Evolutionary conservation across 2,888 invertebrate species (phyloP).

Genomic region (Agrypnus murinus): DNA sequence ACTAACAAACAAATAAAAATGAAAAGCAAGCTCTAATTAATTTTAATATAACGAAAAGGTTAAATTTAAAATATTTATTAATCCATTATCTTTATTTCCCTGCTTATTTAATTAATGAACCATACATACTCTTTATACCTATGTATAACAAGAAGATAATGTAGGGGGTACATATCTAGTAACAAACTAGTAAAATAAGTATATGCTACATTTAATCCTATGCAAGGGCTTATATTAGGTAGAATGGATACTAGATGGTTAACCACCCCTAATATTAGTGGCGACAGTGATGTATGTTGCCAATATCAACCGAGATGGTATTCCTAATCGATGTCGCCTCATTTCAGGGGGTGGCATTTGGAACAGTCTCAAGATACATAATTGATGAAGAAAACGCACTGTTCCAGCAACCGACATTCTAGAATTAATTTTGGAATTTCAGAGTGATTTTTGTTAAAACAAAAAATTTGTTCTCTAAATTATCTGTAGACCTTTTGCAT

Average conservation of each 20-base stretch:
- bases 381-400: constrained; percentile 49
- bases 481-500: too few relatives aligned
- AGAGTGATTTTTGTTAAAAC: not conserved
- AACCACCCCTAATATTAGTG: constrained; percentile 60
- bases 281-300: constrained; percentile 67
- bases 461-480: too few relatives aligned
- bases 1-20: not conserved
- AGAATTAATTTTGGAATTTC: not conserved
- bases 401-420: constrained; percentile 17
- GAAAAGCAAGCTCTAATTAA: too few relatives aligned
- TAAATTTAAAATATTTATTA: too few relatives aligned
- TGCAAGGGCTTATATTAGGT: constrained; percentile 16
- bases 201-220: not conserved
- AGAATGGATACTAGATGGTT: constrained; percentile 52
- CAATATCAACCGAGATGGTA: constrained; percentile 66
- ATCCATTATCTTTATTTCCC: too few relatives aligned
- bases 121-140: too few relatives aligned
- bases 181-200: too few relatives aligned
- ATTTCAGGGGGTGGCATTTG: constrained; percentile 45
- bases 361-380: constrained; percentile 55
- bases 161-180: too few relatives aligned
- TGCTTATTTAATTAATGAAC: too few relatives aligned
- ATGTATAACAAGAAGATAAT: too few relatives aligned
- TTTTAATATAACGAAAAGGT: too few relatives aligned
- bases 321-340: constrained; percentile 61